These are phyloP conservation scores for Axinella damicornis DNA, from an alignment of 37 sponge, comb jelly and placozoan genomes.

Conservation along the genomic window DNA sequence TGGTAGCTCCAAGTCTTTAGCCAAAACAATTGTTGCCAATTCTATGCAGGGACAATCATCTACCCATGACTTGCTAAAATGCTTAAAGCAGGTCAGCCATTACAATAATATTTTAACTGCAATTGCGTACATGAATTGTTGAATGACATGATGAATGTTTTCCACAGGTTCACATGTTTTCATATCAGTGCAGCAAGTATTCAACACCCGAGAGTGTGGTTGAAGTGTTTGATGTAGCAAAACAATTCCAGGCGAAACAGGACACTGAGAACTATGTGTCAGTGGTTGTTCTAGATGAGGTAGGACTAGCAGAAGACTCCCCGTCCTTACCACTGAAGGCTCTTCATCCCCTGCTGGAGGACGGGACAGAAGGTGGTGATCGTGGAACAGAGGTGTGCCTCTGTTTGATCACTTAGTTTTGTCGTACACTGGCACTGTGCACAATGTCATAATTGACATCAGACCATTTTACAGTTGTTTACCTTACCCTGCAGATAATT, in stretches of 20 bases:
- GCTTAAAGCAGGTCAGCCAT: slow-evolving; percentile 56
- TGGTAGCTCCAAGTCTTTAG: slow-evolving; percentile 95
- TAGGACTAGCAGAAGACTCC: slow-evolving; percentile 91
- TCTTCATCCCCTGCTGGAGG: slow-evolving; percentile 88
- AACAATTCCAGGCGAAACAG: slow-evolving; percentile 46
- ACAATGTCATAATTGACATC: too few species aligned
- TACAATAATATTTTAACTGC: not conserved
- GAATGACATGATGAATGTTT: too few species aligned
- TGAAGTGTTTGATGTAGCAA: slow-evolving; percentile 71
- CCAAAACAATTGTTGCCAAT: slow-evolving; percentile 79
- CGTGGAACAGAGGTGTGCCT: too few species aligned
- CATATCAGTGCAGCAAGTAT: slow-evolving; percentile 89
- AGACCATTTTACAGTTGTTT: too few species aligned
- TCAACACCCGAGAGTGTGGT: slow-evolving; percentile 80
- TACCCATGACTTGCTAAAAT: not conserved
- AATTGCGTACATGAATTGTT: too few species aligned
- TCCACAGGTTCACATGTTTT: slow-evolving; percentile 52
- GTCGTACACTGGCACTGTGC: too few species aligned
- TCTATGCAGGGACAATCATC: slow-evolving; percentile 79
- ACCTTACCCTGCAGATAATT: slow-evolving; percentile 24
- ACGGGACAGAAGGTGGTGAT: slow-evolving; percentile 60
- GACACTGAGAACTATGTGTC: slow-evolving; percentile 50
- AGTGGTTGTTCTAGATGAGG: slow-evolving; percentile 90
- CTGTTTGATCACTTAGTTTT: too few species aligned
- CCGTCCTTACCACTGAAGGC: slow-evolving; percentile 86